phyloP scores from a whole-genome alignment of 2,888 invertebrate genomes.

The Megamerina dolium region DNA sequence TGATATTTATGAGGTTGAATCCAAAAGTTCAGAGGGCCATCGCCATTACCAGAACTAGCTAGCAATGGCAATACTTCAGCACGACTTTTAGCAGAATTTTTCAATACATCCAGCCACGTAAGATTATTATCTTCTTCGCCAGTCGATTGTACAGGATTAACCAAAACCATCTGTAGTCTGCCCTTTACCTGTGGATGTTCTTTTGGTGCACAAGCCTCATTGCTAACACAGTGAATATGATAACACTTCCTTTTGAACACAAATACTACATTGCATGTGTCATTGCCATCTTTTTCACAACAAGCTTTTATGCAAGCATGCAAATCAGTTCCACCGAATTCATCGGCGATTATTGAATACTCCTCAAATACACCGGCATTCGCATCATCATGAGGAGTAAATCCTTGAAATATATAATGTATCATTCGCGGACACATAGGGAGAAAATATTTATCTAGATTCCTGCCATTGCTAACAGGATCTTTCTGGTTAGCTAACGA shows the following conservation, averaged over 20 bases:
- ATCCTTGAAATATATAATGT: constrained; percentile 45
- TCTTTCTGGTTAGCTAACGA: no score
- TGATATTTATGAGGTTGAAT: constrained; percentile 36
- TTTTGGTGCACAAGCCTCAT: constrained; percentile 67
- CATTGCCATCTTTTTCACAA: constrained; percentile 42
- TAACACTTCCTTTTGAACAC: constrained; percentile 71
- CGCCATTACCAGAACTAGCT: constrained; percentile 26
- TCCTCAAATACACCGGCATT: constrained; percentile 58
- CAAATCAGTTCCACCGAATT: constrained; percentile 52
- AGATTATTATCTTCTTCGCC: constrained; percentile 19
- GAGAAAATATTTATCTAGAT: constrained; percentile 17
- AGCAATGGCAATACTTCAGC: constrained; percentile 9
- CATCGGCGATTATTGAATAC: constrained; percentile 44
- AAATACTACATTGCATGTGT: constrained; percentile 70
- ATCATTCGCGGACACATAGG: constrained; percentile 43
- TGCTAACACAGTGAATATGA: constrained; percentile 66
- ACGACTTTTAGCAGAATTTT: constrained; percentile 22
- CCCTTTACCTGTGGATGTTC: constrained; percentile 56
- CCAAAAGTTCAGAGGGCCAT: constrained; percentile 42
- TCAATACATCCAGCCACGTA: constrained; percentile 41
- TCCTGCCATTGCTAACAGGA: no score
- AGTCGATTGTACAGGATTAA: constrained; percentile 63
- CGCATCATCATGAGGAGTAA: constrained; percentile 50
- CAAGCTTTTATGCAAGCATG: constrained; percentile 64
- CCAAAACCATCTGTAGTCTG: constrained; percentile 69